Base-by-base conservation (phyloP, 2,888 invertebrate genomes). In the Phyto melanocephala region DNA sequence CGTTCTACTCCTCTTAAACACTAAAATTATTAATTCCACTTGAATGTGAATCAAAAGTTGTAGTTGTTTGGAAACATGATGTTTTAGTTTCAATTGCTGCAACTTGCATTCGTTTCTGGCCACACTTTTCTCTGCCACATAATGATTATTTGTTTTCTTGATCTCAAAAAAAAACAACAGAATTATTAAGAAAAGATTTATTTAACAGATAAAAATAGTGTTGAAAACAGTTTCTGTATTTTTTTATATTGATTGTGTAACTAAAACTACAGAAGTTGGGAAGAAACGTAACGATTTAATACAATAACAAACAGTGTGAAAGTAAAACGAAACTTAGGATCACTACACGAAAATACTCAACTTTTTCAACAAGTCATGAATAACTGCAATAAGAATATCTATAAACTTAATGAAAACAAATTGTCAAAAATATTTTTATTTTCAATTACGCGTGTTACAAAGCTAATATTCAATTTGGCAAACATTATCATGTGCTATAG, bases 11-110 rank as follows among this genome's bases (percentile, higher is more conserved):
- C 72, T 52, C 78, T 83, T 81, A 63, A 80, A 54, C 47, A 76
- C 81, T 62, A 65, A 67, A 84, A 84, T 85, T 85, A 85, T 84
- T 84, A 81, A 83, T 84, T 85, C 83, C 84, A 83, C 80, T 85
- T 84, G 80, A 82, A 82, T 52, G 63, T 71, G 45, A 50, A 50
- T 78, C 67, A 54, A 72, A 65, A 60, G 54, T 77, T 62, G 47
- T 40, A 60, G 37, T 68, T 67, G 58, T 65, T 77, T 24, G 52
- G 28, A 72, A 80, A 74, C 60, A 80, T 62, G 72, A 74, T 80
- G 72, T 80, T 79, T 67, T 42, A 67, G 24, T 67, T 80, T 77
- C 62, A 77, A 77, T 77, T 76, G 67, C 67, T 47, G 50, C 6
- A 35, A 60, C 50, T 58, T 20, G 15, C 17, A 11, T 74, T 62